phyloP scores from a whole-genome alignment of 2,113 vertebrate species.

The Melanerpes formicivorus region DNA sequence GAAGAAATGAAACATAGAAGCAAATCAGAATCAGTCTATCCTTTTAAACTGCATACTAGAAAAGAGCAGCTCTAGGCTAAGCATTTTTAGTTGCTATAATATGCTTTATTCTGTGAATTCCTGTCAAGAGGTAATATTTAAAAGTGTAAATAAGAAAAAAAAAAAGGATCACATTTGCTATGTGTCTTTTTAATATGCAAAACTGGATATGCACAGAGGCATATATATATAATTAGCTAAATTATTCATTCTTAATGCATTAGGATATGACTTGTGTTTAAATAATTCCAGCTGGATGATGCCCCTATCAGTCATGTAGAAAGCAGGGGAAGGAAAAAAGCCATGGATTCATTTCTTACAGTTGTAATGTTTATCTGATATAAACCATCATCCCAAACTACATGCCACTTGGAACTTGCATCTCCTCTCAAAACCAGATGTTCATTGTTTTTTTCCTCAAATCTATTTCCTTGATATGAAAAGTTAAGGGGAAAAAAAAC shows the following conservation, averaged over 20 bases:
- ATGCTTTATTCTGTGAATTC: not conserved
- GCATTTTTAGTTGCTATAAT: slow-evolving; percentile 12
- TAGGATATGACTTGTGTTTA: slow-evolving; percentile 52
- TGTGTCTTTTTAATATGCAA: slow-evolving; percentile 52
- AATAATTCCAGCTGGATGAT: slow-evolving; percentile 49
- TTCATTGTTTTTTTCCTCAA: not conserved
- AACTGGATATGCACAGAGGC: slow-evolving; percentile 36
- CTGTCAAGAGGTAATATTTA: slow-evolving; percentile 28
- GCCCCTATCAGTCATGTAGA: not conserved
- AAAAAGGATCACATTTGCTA: slow-evolving; percentile 42
- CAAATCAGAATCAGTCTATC: not conserved
- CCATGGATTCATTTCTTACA: not conserved
- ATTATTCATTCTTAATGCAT: slow-evolving; percentile 47
- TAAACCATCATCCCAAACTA: not conserved
- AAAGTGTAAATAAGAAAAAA: slow-evolving; percentile 18
- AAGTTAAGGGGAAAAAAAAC: not conserved
- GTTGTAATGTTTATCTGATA: not conserved
- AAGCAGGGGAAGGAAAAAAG: not conserved
- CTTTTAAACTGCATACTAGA: not conserved
- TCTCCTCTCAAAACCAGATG: not conserved
- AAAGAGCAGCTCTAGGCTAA: not conserved
- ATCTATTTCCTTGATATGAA: not conserved
- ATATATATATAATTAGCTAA: slow-evolving; percentile 57
- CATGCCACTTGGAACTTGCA: not conserved
- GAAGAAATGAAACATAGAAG: not conserved